phyloP scores from a whole-genome alignment of 1,140 invertebrate genomes.

The Pogonognathellus flavescens region DNA sequence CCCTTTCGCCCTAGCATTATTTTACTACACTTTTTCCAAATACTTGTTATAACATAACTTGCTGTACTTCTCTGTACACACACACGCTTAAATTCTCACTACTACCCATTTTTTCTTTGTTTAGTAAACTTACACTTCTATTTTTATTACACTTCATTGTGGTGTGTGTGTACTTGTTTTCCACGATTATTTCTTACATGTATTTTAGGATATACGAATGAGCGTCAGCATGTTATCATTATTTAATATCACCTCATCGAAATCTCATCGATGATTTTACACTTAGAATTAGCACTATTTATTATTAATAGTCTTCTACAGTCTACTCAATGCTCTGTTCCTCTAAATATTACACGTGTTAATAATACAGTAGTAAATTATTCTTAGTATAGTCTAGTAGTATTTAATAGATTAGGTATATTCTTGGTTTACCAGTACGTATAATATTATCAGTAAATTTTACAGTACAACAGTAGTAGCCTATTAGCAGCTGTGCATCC shows the following conservation, averaged over 20 bases:
- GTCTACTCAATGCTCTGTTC: neutral
- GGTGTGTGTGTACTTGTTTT: neutral
- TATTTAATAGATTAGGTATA: no score
- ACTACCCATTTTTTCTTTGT: neutral
- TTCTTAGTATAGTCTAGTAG: no score
- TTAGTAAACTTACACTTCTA: neutral
- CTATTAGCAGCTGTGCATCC: slow-evolving; percentile 30
- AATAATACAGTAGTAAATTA: no score
- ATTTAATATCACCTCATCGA: slow-evolving; percentile 50
- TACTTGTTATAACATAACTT: no score
- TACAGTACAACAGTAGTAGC: no score
- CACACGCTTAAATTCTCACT: no score
- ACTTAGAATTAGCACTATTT: slow-evolving; percentile 2
- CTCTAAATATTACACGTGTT: no score
- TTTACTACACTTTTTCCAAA: no score
- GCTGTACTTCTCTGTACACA: no score
- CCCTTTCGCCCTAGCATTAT: no score
- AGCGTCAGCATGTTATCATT: slow-evolving; percentile 38
- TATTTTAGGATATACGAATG: slow-evolving; percentile 21
- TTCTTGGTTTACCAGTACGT: no score
- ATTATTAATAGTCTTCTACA: slow-evolving; percentile 22
- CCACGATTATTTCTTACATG: neutral
- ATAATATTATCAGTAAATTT: no score
- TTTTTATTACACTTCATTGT: neutral
- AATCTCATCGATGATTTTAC: slow-evolving; percentile 38